Evolutionary conservation across 2,888 invertebrate species (phyloP), one percentile per base, ranked within the genome.

Genomic region (Diploptera punctata): DNA sequence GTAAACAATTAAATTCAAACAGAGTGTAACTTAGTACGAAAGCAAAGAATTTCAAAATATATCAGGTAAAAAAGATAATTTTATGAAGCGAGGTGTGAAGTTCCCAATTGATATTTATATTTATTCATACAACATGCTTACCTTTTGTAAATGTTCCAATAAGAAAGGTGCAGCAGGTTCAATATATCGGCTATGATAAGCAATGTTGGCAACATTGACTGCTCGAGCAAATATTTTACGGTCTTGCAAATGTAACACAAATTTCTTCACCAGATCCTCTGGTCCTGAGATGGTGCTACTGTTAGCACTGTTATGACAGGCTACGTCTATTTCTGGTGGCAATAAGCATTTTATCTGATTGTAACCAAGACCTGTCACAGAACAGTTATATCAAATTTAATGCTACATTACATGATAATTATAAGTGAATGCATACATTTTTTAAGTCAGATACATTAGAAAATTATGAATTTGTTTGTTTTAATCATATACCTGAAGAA

Each of bases 231-330:
- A 79, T 26, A 80, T 74, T n/a, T 76, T 76, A 21, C 76, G 72
- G 19, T 79, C 80, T 78, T 86, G 84, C n/a, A 88, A 78, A 73
- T 84, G 77, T 70, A 83, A 84, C 0, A 91, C 88, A 76, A 90
- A 90, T 19, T 83, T 82, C 69, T 84, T 83, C 83, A 92, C 87
- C 10, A 84, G 84, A 26, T 88, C 88, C 1, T 86, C 86, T 0
- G 92, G 92, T 0, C 94, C 94, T 2, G 93, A 93, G 70, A 95
- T 87, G 0, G 94, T 94, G 67, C 91, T 90, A 38, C 91, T 92
- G 75, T 91, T 91, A 3, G 88, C 85, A 0, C 92, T 89, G 80
- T 95, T 95, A 82, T 93, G 93, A 79, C 94, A 95, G 16, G 94
- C 93, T 0, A 92, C 88, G 76, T 89, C 89, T 19, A 93, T 89